Conservation (phyloP, 2,797 vertebrate genomes). For the Crocodylus rhombifer region DNA sequence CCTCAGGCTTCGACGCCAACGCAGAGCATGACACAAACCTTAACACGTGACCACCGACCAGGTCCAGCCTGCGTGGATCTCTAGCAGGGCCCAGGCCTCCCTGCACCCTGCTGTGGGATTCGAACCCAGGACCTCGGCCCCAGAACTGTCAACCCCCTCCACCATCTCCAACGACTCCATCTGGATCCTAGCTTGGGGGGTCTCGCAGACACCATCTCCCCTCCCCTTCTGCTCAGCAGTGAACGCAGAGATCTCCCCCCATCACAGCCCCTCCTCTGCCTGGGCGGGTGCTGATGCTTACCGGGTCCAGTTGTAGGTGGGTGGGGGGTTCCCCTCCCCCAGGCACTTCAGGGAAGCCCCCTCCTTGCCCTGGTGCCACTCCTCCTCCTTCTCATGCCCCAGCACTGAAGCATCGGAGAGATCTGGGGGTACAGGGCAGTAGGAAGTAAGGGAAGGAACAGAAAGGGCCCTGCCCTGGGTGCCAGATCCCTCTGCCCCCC, state of each 20-base stretch:
- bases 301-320: constrained; percentile 90
- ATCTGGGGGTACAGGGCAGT: constrained; percentile 74
- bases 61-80: too few relatives aligned
- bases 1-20: not conserved
- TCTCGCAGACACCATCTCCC: not conserved
- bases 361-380: constrained; percentile 86
- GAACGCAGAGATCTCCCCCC: too few relatives aligned
- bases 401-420: constrained; percentile 85
- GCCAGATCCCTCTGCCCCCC: not conserved
- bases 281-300: constrained; percentile 57
- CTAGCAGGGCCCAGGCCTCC: not conserved
- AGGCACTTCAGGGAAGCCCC: constrained; percentile 85
- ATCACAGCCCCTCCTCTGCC: not conserved
- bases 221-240: not conserved
- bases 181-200: not conserved
- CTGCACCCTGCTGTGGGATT: not conserved
- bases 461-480: not conserved
- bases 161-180: too few relatives aligned
- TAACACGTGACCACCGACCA: too few relatives aligned
- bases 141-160: too few relatives aligned
- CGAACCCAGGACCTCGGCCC: not conserved
- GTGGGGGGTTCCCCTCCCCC: constrained; percentile 88
- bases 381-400: constrained; percentile 76
- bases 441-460: not conserved
- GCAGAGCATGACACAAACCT: too few relatives aligned